Conservation (phyloP, 2,113 vertebrate species). For the Tichodroma muraria region DNA sequence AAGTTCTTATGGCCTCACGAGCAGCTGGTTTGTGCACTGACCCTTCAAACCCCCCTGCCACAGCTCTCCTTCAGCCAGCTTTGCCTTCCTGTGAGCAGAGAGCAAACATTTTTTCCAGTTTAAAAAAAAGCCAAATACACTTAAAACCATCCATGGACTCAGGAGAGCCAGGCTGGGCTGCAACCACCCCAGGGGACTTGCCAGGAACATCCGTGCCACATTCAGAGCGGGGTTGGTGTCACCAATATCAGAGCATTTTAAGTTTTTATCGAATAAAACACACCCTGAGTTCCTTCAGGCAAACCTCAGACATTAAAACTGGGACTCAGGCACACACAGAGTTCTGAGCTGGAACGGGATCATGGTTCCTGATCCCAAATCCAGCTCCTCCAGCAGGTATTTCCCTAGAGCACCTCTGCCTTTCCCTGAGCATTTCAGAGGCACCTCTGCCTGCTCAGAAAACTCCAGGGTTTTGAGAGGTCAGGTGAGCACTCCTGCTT, state of each 20-base stretch:
- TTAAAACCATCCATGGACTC: background rate
- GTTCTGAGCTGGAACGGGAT: background rate
- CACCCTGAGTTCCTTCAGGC: background rate
- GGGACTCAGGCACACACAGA: background rate
- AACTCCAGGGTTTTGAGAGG: background rate
- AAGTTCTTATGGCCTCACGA: background rate
- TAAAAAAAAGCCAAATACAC: background rate
- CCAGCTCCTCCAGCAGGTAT: background rate
- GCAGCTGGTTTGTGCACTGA: background rate
- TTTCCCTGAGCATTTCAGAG: too few relatives aligned
- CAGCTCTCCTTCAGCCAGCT: background rate
- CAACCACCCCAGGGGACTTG: background rate
- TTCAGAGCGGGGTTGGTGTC: background rate
- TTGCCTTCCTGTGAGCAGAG: background rate
- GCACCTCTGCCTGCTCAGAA: background rate
- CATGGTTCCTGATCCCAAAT: background rate
- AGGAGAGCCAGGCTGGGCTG: background rate
- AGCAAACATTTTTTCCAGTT: background rate
- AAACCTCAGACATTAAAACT: background rate
- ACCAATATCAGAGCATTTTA: background rate
- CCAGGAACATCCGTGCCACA: fast-evolving
- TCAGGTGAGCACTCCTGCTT: background rate
- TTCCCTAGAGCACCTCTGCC: background rate
- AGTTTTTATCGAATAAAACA: background rate
- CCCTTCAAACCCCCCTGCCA: background rate